These are phyloP conservation scores for Aspidoscelis tigris DNA, from an alignment of 2,113 vertebrate genomes.

Conservation along the genomic window DNA sequence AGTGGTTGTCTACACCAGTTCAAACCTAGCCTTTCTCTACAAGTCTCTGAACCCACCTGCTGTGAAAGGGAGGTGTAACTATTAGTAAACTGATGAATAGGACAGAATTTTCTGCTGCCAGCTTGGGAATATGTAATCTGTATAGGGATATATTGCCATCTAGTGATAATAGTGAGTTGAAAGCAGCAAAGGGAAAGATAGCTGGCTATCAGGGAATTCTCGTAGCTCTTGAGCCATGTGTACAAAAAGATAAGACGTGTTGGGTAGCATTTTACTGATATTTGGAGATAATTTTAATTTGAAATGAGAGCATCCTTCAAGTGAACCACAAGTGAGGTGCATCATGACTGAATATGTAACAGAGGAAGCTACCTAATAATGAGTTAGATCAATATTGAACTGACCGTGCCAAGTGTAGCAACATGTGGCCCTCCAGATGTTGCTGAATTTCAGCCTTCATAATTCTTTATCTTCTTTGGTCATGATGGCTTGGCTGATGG, in stretches of 20 bases:
- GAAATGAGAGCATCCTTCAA: background rate
- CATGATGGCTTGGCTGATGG: too few relatives aligned
- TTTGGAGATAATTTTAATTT: background rate
- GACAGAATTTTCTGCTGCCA: constrained; percentile 24
- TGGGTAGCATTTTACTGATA: accelerated
- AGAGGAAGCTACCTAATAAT: background rate
- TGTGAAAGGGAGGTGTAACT: background rate
- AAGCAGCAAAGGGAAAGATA: constrained; percentile 50
- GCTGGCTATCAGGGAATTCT: background rate
- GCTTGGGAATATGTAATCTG: constrained; percentile 38
- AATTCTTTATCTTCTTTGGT: too few relatives aligned
- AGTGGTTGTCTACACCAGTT: constrained; percentile 4
- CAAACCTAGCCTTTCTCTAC: background rate
- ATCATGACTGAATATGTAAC: background rate
- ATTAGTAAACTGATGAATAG: constrained; percentile 25
- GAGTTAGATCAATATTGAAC: background rate
- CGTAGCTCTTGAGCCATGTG: background rate
- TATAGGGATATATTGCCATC: constrained; percentile 72
- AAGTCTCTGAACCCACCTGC: background rate
- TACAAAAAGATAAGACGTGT: accelerated
- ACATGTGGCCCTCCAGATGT: too few relatives aligned
- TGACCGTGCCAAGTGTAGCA: too few relatives aligned
- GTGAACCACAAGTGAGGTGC: background rate
- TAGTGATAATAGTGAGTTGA: constrained; percentile 68
- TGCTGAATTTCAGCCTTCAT: too few relatives aligned